Base-by-base conservation (phyloP, 2,113 vertebrate genomes). In the Zingel zingel region DNA sequence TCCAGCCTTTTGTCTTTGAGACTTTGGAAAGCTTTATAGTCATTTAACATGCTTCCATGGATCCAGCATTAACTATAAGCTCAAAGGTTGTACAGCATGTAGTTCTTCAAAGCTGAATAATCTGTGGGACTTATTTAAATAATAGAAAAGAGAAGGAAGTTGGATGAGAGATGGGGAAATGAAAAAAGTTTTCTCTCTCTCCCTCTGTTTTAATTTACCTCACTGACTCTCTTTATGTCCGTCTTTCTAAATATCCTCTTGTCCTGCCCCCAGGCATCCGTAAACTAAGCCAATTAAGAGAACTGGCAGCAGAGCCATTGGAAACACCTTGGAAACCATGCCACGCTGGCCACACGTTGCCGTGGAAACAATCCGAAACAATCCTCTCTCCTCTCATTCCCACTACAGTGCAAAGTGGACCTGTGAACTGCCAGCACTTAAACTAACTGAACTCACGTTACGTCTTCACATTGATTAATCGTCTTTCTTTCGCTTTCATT, bases 361-460 rank as follows among this genome's bases (percentile, higher is more conserved):
- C 56, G 57, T 87, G n/a, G 86, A 61, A 89, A 90, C 87, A 75
- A 30, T 75, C 66, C 33, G 14, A 47, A n/a, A n/a, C n/a, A n/a
- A 50, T 77, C 47, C 56, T 68, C 54, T 62, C 72, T 68, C 51
- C 4, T 30, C 48, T 80, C 21, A 6, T 81, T 74, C 59, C 64
- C 47, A 65, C 27, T 30, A 16, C 30, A n/a, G 58, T 54, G 70
- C 43, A 67, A 47, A 59, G 43, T 30, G 48, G 56, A 59, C 23
- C 65, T 13, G 68, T 23, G 47, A 71, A 63, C 72, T 48, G 61
- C 61, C 69, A 48, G 50, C 65, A 3, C 15, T 64, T 2, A 48
- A 36, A 69, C 25, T 23, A 5, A 79, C 64, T 70, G 33, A 81
- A 43, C 30, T 48, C 15, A 65, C 18, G 14, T 27, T 13, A 43